Conservation (phyloP, 2,113 vertebrate genomes). For the Atrichornis clamosus region DNA sequence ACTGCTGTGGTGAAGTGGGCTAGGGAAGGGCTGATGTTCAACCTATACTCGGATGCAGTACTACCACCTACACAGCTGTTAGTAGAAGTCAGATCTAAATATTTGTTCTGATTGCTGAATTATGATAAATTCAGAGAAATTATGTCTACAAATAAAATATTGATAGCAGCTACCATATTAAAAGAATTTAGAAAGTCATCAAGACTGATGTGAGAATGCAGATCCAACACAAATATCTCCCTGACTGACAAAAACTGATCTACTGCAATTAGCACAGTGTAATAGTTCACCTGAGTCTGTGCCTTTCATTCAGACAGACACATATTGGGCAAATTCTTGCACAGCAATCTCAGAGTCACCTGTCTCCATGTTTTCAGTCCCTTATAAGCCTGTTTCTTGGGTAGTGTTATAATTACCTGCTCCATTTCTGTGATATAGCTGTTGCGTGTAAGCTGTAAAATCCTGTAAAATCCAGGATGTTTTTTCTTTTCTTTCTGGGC, state of each 20-base stretch:
- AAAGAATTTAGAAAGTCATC: not conserved
- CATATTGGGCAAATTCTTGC: not conserved
- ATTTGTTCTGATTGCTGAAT: not conserved
- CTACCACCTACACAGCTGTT: fast-evolving
- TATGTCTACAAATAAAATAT: not conserved
- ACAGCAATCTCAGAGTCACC: not conserved
- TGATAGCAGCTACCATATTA: not conserved
- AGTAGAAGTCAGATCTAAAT: not conserved
- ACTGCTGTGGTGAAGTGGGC: not conserved
- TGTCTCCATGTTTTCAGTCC: not conserved
- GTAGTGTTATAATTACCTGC: not conserved
- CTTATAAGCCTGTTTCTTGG: not conserved
- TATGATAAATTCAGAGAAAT: not conserved
- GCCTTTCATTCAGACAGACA: not conserved
- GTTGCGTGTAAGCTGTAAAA: not conserved
- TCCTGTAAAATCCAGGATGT: not conserved
- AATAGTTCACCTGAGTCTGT: not conserved
- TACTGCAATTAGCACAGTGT: not conserved
- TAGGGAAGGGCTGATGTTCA: not conserved
- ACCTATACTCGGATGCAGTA: not conserved
- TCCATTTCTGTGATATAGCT: not conserved
- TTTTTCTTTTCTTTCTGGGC: not conserved
- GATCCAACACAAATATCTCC: not conserved
- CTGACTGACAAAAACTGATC: not conserved
- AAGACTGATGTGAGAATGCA: not conserved